Evolutionary conservation across 1,140 invertebrate genomes (phyloP).

Genomic region (Antheraea mylitta): DNA sequence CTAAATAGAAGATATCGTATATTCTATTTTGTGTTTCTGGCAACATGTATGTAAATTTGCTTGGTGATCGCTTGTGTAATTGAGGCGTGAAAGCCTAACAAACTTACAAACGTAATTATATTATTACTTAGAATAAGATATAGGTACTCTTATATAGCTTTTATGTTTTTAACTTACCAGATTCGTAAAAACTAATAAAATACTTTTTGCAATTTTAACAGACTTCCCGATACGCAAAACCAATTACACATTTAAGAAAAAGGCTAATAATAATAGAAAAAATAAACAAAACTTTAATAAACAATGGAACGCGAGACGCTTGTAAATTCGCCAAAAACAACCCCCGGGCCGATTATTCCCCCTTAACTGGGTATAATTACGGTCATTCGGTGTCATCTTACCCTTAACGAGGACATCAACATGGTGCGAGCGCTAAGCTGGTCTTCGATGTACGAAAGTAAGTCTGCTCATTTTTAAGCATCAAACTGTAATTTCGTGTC

Average conservation of each 20-base stretch:
- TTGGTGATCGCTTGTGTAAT: no score
- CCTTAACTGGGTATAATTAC: slow-evolving; percentile 59
- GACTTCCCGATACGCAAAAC: slow-evolving; percentile 1
- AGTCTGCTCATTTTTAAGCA: slow-evolving; percentile 8
- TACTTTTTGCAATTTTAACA: no score
- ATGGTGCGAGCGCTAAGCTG: slow-evolving; percentile 28
- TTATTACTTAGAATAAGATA: no score
- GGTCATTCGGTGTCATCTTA: slow-evolving; percentile 64
- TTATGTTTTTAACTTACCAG: no score
- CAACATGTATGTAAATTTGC: no score
- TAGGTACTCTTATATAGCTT: no score
- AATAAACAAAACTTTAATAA: slow-evolving; percentile 54
- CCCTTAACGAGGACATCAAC: slow-evolving; percentile 62
- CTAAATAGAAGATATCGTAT: no score
- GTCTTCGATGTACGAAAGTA: slow-evolving; percentile 23
- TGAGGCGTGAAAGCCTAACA: no score
- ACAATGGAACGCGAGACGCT: slow-evolving; percentile 42
- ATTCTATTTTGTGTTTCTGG: no score
- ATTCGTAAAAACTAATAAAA: no score
- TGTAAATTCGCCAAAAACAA: slow-evolving; percentile 54
- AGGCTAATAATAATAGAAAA: slow-evolving; percentile 38
- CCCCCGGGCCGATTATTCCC: slow-evolving; percentile 31
- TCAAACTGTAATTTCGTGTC: neutral
- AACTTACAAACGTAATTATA: no score
- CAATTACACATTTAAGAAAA: neutral